Conservation (phyloP, 2,797 vertebrate species). For the Sparidentex hasta region DNA sequence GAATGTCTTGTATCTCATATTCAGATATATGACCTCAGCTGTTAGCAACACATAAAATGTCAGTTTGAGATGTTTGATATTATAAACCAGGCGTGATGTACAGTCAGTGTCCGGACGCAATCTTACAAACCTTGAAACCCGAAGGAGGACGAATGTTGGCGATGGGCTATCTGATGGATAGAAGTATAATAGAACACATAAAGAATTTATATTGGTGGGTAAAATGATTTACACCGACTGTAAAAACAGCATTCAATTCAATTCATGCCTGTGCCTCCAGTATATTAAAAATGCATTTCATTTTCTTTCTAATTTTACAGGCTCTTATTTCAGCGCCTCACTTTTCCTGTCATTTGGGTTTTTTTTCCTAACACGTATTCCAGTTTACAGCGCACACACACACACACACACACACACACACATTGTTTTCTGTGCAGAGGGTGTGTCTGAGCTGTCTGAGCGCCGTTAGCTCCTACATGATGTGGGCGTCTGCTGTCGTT, state of each 20-base stretch:
- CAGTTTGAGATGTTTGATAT: not conserved
- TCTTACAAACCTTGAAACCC: not conserved
- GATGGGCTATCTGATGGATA: slow-evolving; percentile 4
- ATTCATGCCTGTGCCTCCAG: slow-evolving; percentile 1
- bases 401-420: not conserved
- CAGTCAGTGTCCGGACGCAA: not conserved
- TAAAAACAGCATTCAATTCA: slow-evolving; percentile 18
- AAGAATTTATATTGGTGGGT: slow-evolving; percentile 15
- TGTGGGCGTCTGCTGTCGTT: slow-evolving; percentile 32
- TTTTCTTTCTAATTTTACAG: not conserved
- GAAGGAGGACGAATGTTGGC: slow-evolving; percentile 4
- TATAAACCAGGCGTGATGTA: not conserved
- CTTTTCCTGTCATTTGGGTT: not conserved
- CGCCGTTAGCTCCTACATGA: slow-evolving; percentile 19
- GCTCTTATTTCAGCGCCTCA: not conserved
- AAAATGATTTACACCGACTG: slow-evolving; percentile 8
- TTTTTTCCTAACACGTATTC: not conserved
- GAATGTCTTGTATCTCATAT: no score
- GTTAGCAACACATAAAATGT: not conserved
- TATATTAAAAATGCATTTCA: slow-evolving; percentile 20
- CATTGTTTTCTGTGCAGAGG: not conserved
- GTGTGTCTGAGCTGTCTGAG: slow-evolving; percentile 15
- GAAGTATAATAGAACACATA: slow-evolving; percentile 26
- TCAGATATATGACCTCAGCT: no score
- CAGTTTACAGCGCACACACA: not conserved